Evolutionary conservation across 35 echinoderm and acorn worm genomes (phyloP).

Genomic region (Heliocidaris erythrogramma): DNA sequence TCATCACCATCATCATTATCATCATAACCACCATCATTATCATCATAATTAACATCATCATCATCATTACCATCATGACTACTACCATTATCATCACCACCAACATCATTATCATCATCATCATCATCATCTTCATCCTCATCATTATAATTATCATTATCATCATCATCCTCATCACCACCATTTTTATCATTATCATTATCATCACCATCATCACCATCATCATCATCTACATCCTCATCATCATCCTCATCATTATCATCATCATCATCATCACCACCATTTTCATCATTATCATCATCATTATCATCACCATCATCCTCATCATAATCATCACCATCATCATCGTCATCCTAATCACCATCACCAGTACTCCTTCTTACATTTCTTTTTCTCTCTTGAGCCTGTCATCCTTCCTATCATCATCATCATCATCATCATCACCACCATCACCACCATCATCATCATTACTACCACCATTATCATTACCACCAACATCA

Average conservation of each 20-base stretch:
- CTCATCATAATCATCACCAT: background rate
- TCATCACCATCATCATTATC: background rate
- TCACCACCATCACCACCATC: too few relatives aligned
- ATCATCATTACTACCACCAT: background rate
- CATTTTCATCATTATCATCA: background rate
- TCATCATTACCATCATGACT: background rate
- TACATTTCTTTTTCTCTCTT: constrained; percentile 42
- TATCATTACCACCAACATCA: background rate
- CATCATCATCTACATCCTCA: background rate
- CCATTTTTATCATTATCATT: too few relatives aligned
- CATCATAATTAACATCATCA: background rate
- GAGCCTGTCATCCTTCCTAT: constrained; percentile 39
- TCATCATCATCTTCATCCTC: background rate
- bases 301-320: background rate
- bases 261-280: background rate
- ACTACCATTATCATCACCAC: background rate
- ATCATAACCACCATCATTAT: background rate
- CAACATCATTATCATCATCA: background rate
- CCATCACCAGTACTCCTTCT: background rate
- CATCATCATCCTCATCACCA: background rate
- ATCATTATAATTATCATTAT: background rate
- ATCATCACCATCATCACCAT: background rate
- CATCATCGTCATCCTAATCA: background rate
- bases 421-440: background rate
- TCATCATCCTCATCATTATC: too few relatives aligned